phyloP scores from a whole-genome alignment of 1,140 invertebrate species.

The Ostrea edulis region DNA sequence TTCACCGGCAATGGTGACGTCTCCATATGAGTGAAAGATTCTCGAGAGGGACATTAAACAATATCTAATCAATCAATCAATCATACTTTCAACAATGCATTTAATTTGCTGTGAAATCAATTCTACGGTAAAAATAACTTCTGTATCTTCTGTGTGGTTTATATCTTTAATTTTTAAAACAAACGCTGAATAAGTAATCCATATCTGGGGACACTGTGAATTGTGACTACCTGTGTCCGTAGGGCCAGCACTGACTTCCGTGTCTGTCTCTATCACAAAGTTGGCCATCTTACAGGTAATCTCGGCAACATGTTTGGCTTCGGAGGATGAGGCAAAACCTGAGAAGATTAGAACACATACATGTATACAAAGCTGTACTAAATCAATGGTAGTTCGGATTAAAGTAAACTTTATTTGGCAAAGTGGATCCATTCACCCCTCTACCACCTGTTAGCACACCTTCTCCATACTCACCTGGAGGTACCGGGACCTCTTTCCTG shows the following conservation, averaged over 20 bases:
- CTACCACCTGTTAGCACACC: background rate
- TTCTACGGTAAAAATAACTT: no score
- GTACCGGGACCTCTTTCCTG: constrained; percentile 72
- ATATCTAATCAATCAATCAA: no score
- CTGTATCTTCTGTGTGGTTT: no score
- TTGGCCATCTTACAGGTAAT: constrained; percentile 78
- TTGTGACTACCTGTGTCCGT: constrained; percentile 73
- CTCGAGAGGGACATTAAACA: no score
- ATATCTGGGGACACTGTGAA: background rate
- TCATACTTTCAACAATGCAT: no score
- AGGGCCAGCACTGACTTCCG: constrained; percentile 72
- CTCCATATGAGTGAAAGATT: no score
- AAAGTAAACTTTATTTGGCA: background rate
- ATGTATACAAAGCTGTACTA: background rate
- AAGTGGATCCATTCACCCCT: no score
- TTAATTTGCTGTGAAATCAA: no score
- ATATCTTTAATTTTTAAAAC: no score
- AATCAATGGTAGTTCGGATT: background rate
- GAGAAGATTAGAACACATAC: background rate
- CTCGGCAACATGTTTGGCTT: constrained; percentile 76
- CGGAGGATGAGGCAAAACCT: constrained; percentile 74
- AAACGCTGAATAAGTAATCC: no score
- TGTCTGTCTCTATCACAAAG: constrained; percentile 80
- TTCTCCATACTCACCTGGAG: constrained; percentile 68
- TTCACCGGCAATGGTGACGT: no score